phyloP scores from a whole-genome alignment of 2,888 invertebrate species.

The Caenorhabditis wallacei region DNA sequence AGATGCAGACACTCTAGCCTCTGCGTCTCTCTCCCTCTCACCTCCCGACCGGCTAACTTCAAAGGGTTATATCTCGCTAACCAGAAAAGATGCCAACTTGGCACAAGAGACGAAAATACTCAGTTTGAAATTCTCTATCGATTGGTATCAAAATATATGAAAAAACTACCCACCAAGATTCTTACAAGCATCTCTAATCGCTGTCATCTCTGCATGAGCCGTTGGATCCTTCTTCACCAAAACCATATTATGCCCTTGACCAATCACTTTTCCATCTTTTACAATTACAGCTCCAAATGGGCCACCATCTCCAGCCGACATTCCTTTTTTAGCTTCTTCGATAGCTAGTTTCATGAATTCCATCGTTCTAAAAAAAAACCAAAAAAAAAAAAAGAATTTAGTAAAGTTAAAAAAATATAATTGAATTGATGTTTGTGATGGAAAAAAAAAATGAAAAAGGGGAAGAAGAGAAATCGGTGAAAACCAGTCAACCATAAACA shows the following conservation, averaged over 20 bases:
- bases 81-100: too few species aligned
- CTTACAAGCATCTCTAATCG: conserved; percentile 76
- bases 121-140: too few species aligned
- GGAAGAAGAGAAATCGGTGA: neutral
- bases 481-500: neutral
- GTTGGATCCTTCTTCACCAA: conserved; percentile 77
- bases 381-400: too few species aligned
- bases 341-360: conserved; percentile 74
- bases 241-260: conserved; percentile 77
- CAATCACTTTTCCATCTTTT: conserved; percentile 76
- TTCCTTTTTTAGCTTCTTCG: conserved; percentile 75
- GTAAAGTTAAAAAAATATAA: too few species aligned
- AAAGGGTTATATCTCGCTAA: too few species aligned
- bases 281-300: conserved; percentile 81
- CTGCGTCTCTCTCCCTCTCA: too few species aligned
- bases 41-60: too few species aligned
- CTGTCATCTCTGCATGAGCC: conserved; percentile 80
- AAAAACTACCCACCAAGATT: conserved; percentile 54
- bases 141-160: neutral
- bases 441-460: neutral
- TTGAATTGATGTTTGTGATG: neutral
- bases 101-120: too few species aligned
- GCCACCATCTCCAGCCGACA: conserved; percentile 73
- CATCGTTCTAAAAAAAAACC: conserved; percentile 6
- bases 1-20: too few species aligned